Evolutionary conservation across 1,140 invertebrate species (phyloP), one percentile per base, ranked within the genome.

Genomic region (Drosophila neocordata): DNA sequence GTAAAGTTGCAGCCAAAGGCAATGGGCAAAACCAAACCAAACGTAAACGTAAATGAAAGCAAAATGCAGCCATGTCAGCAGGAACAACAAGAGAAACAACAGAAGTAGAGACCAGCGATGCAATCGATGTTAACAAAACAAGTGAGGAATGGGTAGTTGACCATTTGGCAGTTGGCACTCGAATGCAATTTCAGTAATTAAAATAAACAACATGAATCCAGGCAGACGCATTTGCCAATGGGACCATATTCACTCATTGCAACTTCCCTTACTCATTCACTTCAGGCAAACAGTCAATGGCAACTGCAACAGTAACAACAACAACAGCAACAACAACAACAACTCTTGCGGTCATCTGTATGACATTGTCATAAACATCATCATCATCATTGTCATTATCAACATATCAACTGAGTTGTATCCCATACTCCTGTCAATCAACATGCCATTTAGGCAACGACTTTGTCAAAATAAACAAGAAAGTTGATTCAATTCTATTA

Each of bases 161-260:
- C 60, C 73, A 82, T 77, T 82, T 67, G 70, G 65, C 83, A 87
- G 79, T 90, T 83, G 76, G 87, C 87, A 89, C 87, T 89, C 78
- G 87, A 89, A 89, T 89, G 87, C 87, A 89, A 89, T 89, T 89
- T 89, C 87, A 90, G 87, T 89, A 89, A 89, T 89, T 89, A 89
- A 89, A 89, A 89, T 89, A 89, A 89, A 89, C 87, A 89, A 79
- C 79, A 66, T 65, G 51, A 53, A 38, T 62, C 66, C 34, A 73
- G 38, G 51, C 52, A 56, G 37, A 65, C 53, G 69, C 37, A 48
- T 48, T 48, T 48, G 41, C 41, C 41, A 48, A 8, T 41, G 41
- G 71, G 70, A 63, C 41, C 71, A 6, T n/a, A n/a, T 75, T 51
- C 35, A 64, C 27, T 55, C 35, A 62, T 56, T 81, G 52, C 67